Evolutionary conservation across 2,888 invertebrate genomes (phyloP), one percentile per base, ranked within the genome.

Genomic region (Metacarcinus magister): DNA sequence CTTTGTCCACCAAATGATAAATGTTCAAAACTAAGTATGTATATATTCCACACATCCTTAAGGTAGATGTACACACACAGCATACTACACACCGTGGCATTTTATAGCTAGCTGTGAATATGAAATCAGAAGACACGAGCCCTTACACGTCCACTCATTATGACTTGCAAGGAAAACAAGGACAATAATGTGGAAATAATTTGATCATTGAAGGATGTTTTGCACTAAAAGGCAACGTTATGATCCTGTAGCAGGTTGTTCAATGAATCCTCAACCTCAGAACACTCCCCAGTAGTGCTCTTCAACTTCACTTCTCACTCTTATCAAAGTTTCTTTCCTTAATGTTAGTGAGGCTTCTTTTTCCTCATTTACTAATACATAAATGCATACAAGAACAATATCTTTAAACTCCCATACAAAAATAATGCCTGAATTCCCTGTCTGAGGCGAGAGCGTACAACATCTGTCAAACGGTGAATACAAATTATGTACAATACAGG

Each of bases 401-500:
- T 32, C 32, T 82, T 23, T n/a, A n/a, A n/a, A 75, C 32, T 39
- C 39, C 39, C 87, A 32, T 87, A 87, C 87, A 87, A 87, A 87
- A 87, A 87, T 87, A 87, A 87, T 87, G 87, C 39, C 87, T 39
- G 19, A 16, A 39, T 87, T 87, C 87, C 39, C 87, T 16, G 87
- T 87, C 32, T 39, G 39, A 87, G 39, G 13, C 13, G 82, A 87
- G 87, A 87, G 7, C 2, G 60, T 10, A 28, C 23, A 28, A 82
- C 28, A 19, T 82, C 28, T 60, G 4, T 28, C 28, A 82, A 82
- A 39, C 19, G 32, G 39, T 16, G 39, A 39, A 16, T 32, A 39
- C 2, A 39, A 87, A 87, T 28, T 32, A 16, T 87, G 13, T 10
- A 16, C 87, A 87, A 13, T 87, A 4, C 39, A 16, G 32, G 39